Conservation (phyloP, 2,797 vertebrate species). For the Thaleichthys pacificus region DNA sequence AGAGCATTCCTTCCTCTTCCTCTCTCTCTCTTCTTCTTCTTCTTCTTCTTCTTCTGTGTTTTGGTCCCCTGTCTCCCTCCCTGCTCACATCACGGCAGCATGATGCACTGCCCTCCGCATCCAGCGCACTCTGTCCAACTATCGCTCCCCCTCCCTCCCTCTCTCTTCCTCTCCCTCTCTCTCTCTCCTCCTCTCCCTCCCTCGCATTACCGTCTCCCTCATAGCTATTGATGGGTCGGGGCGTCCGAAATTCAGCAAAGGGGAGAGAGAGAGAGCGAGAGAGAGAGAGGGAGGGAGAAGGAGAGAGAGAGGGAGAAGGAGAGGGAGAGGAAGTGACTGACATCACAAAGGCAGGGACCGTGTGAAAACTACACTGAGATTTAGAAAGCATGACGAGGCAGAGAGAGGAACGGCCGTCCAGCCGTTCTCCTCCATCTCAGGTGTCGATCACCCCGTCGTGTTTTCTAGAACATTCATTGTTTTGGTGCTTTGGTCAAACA, state of each 20-base stretch:
- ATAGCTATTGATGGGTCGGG: conserved; percentile 49
- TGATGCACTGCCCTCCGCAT: conserved; percentile 60
- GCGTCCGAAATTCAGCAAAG: conserved; percentile 41
- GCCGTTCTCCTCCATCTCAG: not conserved
- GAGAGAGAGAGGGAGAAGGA: conserved; percentile 17
- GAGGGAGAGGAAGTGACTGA: conserved; percentile 62
- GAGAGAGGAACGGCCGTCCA: not conserved
- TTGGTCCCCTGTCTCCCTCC: conserved; percentile 53
- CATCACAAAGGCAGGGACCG: conserved; percentile 72
- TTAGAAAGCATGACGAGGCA: conserved; percentile 41
- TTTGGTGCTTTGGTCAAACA: too few species aligned
- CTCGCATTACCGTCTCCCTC: conserved; percentile 54
- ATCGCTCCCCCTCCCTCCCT: conserved; percentile 29
- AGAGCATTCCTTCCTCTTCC: conserved; percentile 28
- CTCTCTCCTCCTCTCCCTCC: conserved; percentile 33
- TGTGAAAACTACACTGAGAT: conserved; percentile 71
- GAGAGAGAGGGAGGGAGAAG: conserved; percentile 14
- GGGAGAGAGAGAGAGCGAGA: conserved; percentile 4
- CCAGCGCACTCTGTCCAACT: conserved; percentile 53
- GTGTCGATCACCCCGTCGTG: too few species aligned
- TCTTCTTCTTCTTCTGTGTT: conserved; percentile 55
- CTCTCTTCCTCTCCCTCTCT: conserved; percentile 8
- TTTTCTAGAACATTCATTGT: too few species aligned
- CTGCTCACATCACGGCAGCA: conserved; percentile 63
- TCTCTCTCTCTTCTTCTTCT: conserved; percentile 5